Conservation (phyloP, 1,140 invertebrate genomes). For the Telenomus remus region DNA sequence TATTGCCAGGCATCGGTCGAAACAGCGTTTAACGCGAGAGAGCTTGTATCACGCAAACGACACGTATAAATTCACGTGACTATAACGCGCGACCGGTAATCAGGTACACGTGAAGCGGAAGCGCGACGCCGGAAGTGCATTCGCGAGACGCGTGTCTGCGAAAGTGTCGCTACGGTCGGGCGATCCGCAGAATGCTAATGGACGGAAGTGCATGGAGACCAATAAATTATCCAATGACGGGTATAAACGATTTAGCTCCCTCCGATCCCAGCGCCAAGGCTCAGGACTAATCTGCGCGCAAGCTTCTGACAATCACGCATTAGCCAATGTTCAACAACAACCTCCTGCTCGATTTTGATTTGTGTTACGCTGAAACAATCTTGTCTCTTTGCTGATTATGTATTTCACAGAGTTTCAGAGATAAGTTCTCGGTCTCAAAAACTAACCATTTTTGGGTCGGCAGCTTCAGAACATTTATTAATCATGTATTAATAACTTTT, state of each 20-base stretch:
- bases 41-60: constrained; percentile 55
- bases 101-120: constrained; percentile 55
- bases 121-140: constrained; percentile 60
- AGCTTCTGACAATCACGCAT: no score
- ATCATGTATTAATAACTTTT: no score
- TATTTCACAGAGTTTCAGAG: no score
- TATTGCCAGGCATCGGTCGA: constrained; percentile 44
- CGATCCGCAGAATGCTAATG: constrained; percentile 54
- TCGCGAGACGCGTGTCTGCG: constrained; percentile 55
- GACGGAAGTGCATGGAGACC: constrained; percentile 49
- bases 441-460: no score
- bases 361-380: no score
- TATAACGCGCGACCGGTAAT: constrained; percentile 33
- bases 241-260: constrained; percentile 25
- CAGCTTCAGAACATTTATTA: no score
- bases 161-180: constrained; percentile 43
- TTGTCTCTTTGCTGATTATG: no score
- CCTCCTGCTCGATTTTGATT: no score
- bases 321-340: no score
- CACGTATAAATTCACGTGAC: constrained; percentile 55
- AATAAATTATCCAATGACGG: constrained; percentile 55
- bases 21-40: constrained; percentile 53
- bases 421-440: no score
- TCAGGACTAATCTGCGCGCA: no score
- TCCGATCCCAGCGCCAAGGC: no score